Conservation (phyloP, 2,888 invertebrate genomes). For the Athrips mouffetella region DNA sequence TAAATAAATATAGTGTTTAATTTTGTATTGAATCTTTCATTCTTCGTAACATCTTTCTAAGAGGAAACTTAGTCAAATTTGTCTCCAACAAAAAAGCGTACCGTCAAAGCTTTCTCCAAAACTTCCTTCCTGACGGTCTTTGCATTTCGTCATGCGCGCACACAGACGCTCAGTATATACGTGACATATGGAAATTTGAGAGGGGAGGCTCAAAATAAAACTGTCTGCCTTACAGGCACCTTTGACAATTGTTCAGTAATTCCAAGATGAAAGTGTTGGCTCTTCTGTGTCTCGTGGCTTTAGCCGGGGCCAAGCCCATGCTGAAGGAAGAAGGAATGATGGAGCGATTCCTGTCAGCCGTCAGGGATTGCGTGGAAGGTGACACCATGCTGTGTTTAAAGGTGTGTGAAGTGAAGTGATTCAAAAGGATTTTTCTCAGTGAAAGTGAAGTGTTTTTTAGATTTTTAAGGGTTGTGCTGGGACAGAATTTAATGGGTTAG, state of each 20-base stretch:
- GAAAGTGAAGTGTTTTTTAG: constrained; percentile 6
- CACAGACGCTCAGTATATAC: constrained; percentile 32
- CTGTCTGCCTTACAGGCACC: constrained; percentile 50
- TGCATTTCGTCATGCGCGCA: constrained; percentile 49
- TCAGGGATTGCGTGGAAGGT: constrained; percentile 84
- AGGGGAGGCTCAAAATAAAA: constrained; percentile 70
- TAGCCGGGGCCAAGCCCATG: constrained; percentile 58
- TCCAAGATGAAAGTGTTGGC: constrained; percentile 63
- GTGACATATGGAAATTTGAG: constrained; percentile 64
- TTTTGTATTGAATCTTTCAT: no score
- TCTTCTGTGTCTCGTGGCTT: constrained; percentile 52
- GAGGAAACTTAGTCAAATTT: constrained; percentile 1
- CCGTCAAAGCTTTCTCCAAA: constrained; percentile 10
- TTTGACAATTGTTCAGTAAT: constrained; percentile 65
- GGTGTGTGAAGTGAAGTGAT: constrained; percentile 77
- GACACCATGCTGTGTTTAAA: constrained; percentile 85
- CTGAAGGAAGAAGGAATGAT: constrained; percentile 58
- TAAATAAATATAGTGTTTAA: no score
- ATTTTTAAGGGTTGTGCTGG: neutral
- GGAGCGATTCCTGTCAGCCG: constrained; percentile 58
- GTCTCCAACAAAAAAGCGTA: constrained; percentile 3
- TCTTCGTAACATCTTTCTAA: neutral
- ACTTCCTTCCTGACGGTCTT: neutral
- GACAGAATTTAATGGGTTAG: neutral
- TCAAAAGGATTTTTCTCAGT: neutral